Evolutionary conservation across 1,140 invertebrate species (phyloP).

Genomic region (Bombus pyrosoma): DNA sequence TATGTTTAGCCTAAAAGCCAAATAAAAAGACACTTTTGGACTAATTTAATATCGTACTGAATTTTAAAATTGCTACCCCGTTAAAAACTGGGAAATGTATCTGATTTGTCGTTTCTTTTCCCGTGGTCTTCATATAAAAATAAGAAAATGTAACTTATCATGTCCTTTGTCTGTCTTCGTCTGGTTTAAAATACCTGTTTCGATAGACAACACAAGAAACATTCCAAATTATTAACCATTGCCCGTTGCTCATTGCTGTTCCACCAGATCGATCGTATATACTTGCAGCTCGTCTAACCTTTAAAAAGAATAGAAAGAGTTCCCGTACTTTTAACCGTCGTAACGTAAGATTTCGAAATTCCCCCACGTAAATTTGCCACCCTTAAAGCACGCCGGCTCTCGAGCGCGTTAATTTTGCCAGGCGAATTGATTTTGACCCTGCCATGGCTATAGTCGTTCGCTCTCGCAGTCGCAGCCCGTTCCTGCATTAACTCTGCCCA

Average conservation of each 20-base stretch:
- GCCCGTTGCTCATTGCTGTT: background rate
- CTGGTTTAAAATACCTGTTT: background rate
- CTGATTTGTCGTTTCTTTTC: too few species aligned
- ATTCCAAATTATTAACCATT: background rate
- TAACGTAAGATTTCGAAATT: background rate
- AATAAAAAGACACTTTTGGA: too few species aligned
- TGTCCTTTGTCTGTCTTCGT: too few species aligned
- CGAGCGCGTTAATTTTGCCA: conserved; percentile 56
- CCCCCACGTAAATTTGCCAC: background rate
- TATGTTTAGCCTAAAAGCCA: too few species aligned
- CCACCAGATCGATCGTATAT: background rate
- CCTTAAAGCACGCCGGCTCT: background rate
- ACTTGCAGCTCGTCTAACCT: background rate
- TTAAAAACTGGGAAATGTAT: too few species aligned
- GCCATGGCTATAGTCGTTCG: background rate
- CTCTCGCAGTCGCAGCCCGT: conserved; percentile 28
- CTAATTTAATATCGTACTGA: too few species aligned
- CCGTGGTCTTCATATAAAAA: too few species aligned
- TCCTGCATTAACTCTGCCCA: conserved; percentile 44
- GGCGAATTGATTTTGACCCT: conserved; percentile 67
- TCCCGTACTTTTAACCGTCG: background rate
- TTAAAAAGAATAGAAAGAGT: background rate
- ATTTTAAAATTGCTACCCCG: too few species aligned
- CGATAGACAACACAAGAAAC: background rate
- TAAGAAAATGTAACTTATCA: too few species aligned